phyloP scores from a whole-genome alignment of 2,113 vertebrate species.

The Podarcis muralis region DNA sequence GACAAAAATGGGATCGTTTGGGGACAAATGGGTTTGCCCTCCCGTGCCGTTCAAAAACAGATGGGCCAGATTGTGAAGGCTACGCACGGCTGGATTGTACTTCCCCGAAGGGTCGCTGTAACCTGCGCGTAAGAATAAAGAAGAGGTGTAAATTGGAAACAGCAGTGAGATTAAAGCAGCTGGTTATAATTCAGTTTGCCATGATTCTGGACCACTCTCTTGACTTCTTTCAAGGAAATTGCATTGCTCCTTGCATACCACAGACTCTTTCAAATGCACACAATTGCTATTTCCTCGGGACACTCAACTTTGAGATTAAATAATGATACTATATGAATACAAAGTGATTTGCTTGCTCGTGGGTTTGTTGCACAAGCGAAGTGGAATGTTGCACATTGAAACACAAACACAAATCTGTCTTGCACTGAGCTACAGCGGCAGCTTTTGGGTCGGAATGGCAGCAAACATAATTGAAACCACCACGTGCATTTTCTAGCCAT shows the following conservation, averaged over 20 bases:
- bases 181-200: neutral
- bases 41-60: conserved; percentile 97
- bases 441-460: neutral
- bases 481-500: conserved; percentile 13
- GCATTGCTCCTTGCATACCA: neutral
- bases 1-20: conserved; percentile 96
- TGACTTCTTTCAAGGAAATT: conserved; percentile 8
- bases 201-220: neutral
- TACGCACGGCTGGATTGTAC: conserved; percentile 91
- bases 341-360: neutral
- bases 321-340: neutral
- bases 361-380: neutral
- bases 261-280: neutral
- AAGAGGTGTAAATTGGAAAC: conserved; percentile 30
- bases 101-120: conserved; percentile 92
- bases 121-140: conserved; percentile 74
- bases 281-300: neutral
- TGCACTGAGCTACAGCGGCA: neutral
- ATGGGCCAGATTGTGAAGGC: conserved; percentile 96
- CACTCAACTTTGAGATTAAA: conserved; percentile 30
- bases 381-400: neutral
- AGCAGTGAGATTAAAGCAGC: neutral
- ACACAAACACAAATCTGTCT: neutral
- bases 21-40: conserved; percentile 95
- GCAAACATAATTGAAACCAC: conserved; percentile 14